Base-by-base conservation (phyloP, 2,113 vertebrate genomes). In the Hippocampus comes region DNA sequence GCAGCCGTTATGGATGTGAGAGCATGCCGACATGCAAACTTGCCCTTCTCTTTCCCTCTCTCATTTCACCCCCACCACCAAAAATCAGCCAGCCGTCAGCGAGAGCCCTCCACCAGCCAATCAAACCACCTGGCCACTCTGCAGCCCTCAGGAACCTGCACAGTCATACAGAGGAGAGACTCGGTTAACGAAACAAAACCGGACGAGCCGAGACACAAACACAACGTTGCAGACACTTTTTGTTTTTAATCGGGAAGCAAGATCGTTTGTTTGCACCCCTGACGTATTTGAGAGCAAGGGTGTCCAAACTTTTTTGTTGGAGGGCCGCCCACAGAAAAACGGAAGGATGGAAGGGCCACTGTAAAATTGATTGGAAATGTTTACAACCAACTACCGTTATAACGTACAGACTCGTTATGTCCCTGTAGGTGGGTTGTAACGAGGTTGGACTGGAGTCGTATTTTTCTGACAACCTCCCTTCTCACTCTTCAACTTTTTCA, bases 101-200 rank as follows among this genome's bases (percentile, higher is more conserved):
- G 92, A 94, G 95, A 96, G 94, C 96, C 95, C 94, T 95, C 95
- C 95, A 96, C 95, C 96, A 95, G 95, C 95, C 95, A 95, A 95
- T 94, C 95, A 96, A 94, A 94, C 94, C 94, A 94, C 95, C 97
- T 91, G 94, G 95, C 95, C 95, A 92, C 90, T 85, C 88, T 91
- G 95, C 96, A 76, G 86, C 91, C 89, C 96, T 99, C 97, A 99
- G 96, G 97, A 98, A 98, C 97, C 97, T 99, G 96, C 86, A 38
- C 63, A 93, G 95, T 95, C 95, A 96, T 94, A 95, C 92, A 93
- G 93, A 94, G 93, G 92, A 95, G 93, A 97, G 91, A 96, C 90
- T 88, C 72, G 88, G 91, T 97, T 95, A 97, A 92, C 86, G 56
- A 56, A 51, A 81, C 49, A 61, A 71, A 79, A 46, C 59, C 30